Base-by-base conservation (phyloP, 1,140 invertebrate genomes). In the Atta cephalotes region DNA sequence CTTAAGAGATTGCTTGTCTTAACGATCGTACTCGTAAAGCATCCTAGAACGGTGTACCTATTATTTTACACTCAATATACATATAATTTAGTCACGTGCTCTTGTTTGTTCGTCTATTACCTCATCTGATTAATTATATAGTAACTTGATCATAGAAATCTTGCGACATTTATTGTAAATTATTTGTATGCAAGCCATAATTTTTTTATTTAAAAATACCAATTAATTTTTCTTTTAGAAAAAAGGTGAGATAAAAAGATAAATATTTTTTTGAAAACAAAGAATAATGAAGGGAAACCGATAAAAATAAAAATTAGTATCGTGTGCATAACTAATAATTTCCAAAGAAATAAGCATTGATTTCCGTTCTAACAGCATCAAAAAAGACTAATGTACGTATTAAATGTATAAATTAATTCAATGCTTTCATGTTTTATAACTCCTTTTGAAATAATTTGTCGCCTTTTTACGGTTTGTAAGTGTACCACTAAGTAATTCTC, bases 11-110 rank as follows among this genome's bases (percentile, higher is more conserved):
- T 72, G 66, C 39, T 72, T 80, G 35, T n/a, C 12, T 71, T 60
- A 35, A 49, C 66, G 53, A 14, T 86, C 72, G 31, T 62, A 28
- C 6, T 72, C 53, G 60, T 85, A 51, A 85, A 79, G 49, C 72
- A 85, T 65, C 74, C 49, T 65, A 12, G 82, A 85, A 85, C 74
- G 70, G 56, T 76, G 12, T 63, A 76, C 31, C 31, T 35, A 35
- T 35, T 77, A 78, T 66, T 65, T 65, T 78, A 12, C 21, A 25
- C 60, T 84, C 14, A 62, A 82, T 21, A 56, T 68, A 31, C 31
- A 31, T 31, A 56, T 79, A 66, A 82, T 60, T 62, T 74, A 35
- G 10, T 62, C 21, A 71, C 39, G 56, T 80, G 14, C 39, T 82
- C 39, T 72, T 74, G 53, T 82, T 45, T 35, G 35, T 81, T 82